phyloP scores from a whole-genome alignment of 2,113 vertebrate species.

The Ammospiza caudacuta region DNA sequence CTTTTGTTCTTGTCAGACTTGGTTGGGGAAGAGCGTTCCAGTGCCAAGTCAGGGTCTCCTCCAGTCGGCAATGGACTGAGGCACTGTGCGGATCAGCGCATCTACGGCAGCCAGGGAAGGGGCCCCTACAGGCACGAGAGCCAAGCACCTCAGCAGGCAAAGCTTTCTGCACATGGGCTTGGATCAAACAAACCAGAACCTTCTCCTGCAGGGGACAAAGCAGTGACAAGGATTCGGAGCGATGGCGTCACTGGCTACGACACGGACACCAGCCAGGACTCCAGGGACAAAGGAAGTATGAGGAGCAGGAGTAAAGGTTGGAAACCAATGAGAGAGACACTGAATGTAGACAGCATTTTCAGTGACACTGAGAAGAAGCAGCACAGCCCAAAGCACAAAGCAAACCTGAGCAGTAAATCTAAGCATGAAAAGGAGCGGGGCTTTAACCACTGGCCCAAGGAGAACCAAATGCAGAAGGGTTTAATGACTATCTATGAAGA shows the following conservation, averaged over 20 bases:
- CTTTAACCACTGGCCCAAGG: conserved; percentile 72
- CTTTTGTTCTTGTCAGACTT: conserved; percentile 68
- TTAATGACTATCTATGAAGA: conserved; percentile 97
- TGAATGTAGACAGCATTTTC: conserved; percentile 94
- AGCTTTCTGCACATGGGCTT: conserved; percentile 21
- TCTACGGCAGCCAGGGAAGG: conserved; percentile 87
- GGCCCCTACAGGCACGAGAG: conserved; percentile 77
- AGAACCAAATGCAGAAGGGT: conserved; percentile 84
- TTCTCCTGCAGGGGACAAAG: conserved; percentile 46
- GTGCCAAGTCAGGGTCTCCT: conserved; percentile 82
- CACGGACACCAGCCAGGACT: conserved; percentile 90
- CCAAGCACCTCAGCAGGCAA: conserved; percentile 51
- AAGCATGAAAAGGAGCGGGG: conserved; percentile 72
- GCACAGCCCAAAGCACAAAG: conserved; percentile 79
- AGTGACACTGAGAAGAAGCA: conserved; percentile 84
- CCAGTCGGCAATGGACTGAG: conserved; percentile 80
- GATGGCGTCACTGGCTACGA: conserved; percentile 83
- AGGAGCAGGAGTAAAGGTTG: conserved; percentile 78
- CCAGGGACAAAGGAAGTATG: conserved; percentile 72
- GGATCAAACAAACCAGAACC: conserved; percentile 48
- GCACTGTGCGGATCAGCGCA: conserved; percentile 71
- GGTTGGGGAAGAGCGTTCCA: conserved; percentile 70
- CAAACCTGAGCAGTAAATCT: conserved; percentile 59
- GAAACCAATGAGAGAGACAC: conserved; percentile 89
- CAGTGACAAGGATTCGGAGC: conserved; percentile 28